These are phyloP conservation scores for Setipinna tenuifilis DNA, from an alignment of 2,797 vertebrate species.

Conservation along the genomic window DNA sequence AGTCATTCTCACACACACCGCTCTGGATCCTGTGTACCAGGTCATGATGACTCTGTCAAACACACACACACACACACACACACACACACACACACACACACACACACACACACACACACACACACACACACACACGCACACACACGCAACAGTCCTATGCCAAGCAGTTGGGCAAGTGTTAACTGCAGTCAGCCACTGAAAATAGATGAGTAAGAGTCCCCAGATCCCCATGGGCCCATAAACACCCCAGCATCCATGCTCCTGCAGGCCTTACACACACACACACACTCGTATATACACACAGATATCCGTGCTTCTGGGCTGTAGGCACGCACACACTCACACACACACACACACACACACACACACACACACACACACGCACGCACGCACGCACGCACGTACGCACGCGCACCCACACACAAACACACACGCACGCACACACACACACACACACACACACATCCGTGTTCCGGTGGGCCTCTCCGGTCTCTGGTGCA, in stretches of 20 bases:
- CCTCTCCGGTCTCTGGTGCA: no score
- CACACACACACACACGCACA: neutral
- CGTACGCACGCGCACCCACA: no score
- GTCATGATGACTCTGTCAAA: conserved; percentile 35
- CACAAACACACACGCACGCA: neutral
- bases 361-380: no score
- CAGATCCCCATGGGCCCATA: neutral
- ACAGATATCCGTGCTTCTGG: neutral
- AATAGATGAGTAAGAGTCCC: no score
- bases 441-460: neutral
- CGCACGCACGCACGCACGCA: no score
- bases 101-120: neutral
- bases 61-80: conserved; percentile 20
- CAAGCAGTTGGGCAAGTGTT: neutral
- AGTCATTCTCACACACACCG: conserved; percentile 2
- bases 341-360: no score
- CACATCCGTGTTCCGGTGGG: neutral
- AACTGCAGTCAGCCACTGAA: no score
- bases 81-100: conserved; percentile 28
- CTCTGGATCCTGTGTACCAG: neutral
- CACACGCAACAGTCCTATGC: neutral
- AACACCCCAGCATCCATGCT: neutral
- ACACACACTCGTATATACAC: neutral
- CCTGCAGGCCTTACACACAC: neutral
- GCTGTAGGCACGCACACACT: no score